These are phyloP conservation scores for Sebastes dallii DNA, from an alignment of 2,797 vertebrate species.

Conservation along the genomic window DNA sequence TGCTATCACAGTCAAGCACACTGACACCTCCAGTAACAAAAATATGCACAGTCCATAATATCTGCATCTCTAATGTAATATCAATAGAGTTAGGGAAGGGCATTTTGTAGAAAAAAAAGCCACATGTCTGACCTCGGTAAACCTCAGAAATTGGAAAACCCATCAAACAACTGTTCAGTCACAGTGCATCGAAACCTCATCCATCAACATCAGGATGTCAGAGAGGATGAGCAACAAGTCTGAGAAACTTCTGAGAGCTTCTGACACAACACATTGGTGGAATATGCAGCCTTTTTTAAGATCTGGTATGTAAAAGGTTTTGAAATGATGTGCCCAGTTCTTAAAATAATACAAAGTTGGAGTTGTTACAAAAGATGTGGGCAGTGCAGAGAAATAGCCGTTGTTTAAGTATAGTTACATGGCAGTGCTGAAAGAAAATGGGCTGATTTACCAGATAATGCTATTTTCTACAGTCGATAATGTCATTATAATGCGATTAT, in stretches of 20 bases:
- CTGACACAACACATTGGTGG: not conserved
- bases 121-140: slow-evolving; percentile 24
- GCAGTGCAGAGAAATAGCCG: not conserved
- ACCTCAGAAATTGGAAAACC: slow-evolving; percentile 18
- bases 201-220: slow-evolving; percentile 36
- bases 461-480: not conserved
- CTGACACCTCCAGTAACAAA: slow-evolving; percentile 3
- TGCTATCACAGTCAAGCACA: slow-evolving; percentile 1
- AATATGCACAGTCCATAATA: slow-evolving; percentile 21
- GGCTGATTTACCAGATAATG: not conserved
- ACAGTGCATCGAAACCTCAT: slow-evolving; percentile 33
- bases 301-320: not conserved
- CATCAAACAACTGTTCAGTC: slow-evolving; percentile 32
- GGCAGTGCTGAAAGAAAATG: not conserved
- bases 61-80: slow-evolving; percentile 39
- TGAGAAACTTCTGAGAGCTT: not conserved
- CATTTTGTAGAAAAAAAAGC: not conserved
- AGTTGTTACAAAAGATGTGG: not conserved
- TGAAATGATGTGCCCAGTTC: not conserved
- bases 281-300: not conserved
- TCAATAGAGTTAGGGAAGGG: slow-evolving; percentile 3
- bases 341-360: not conserved
- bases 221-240: slow-evolving; percentile 31
- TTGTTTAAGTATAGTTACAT: not conserved
- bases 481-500: not conserved